A percentile compares a stretch with the other conserved stretches of the same genome.
Conservation (phyloP, 1,140 invertebrate genomes). For the Sitobion miscanthi region DNA sequence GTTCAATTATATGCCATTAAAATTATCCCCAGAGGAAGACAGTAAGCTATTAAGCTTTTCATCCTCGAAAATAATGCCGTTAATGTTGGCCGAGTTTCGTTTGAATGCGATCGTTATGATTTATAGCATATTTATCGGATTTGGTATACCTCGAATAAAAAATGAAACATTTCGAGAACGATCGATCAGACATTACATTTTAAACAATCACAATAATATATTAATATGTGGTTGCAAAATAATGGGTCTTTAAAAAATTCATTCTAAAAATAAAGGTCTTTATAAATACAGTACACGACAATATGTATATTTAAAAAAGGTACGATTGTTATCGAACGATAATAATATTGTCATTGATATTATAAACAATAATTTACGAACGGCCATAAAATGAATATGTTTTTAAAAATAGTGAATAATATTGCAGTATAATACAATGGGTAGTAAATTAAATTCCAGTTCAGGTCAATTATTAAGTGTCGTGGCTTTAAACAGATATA, state of each 20-base stretch:
- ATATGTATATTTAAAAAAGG: background rate
- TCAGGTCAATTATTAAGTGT: background rate
- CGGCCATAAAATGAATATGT: background rate
- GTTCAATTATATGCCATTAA: background rate
- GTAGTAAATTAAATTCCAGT: background rate
- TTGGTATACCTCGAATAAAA: background rate
- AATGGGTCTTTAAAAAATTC: background rate
- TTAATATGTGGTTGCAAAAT: background rate
- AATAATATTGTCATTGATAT: background rate
- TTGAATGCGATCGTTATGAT: background rate
- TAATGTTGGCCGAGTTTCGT: background rate
- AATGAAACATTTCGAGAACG: background rate
- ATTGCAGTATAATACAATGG: background rate
- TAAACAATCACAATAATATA: background rate
- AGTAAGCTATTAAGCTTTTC: background rate
- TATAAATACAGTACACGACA: background rate
- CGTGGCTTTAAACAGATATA: background rate
- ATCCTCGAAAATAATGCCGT: background rate
- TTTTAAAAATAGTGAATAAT: background rate
- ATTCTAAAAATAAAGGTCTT: background rate
- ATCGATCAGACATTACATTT: background rate
- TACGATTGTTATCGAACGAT: background rate
- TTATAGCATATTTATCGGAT: constrained; percentile 1
- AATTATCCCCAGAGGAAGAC: background rate
- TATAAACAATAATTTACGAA: background rate